Percentiles rank a stretch among this genome's conserved stretches.
Evolutionary conservation across 2,797 vertebrate species (phyloP).

Genomic region (Pangasius djambal): DNA sequence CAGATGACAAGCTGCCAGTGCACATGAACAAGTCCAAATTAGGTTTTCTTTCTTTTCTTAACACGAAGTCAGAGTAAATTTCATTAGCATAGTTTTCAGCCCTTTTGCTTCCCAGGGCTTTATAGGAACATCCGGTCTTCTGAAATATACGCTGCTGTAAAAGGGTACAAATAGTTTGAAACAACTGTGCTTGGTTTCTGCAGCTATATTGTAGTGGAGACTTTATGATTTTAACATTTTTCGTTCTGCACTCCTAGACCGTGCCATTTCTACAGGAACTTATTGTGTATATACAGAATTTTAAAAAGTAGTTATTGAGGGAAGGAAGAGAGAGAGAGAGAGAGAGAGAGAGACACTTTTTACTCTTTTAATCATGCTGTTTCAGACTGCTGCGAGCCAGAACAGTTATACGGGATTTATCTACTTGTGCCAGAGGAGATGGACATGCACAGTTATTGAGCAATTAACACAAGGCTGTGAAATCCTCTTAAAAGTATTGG

Average conservation of each 20-base stretch:
- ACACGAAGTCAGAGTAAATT: too few relatives aligned
- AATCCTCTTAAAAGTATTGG: constrained; percentile 54
- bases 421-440: constrained; percentile 40
- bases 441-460: constrained; percentile 55
- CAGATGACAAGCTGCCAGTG: constrained; percentile 43
- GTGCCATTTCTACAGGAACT: not conserved
- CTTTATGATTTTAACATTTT: not conserved
- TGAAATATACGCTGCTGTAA: not conserved
- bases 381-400: constrained; percentile 17
- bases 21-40: constrained; percentile 14
- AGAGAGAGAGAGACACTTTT: not conserved
- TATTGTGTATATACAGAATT: not conserved
- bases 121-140: not conserved
- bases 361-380: constrained; percentile 42
- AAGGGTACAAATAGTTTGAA: not conserved
- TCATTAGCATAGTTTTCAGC: not conserved
- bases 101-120: not conserved
- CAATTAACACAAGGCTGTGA: constrained; percentile 49
- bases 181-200: not conserved
- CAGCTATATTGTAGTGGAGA: not conserved
- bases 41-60: not conserved
- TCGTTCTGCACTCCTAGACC: not conserved
- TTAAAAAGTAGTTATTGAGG: not conserved
- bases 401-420: constrained; percentile 42
- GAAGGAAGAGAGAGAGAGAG: constrained; percentile 12